Evolutionary conservation across 30 jellyfish, hydroid and myxozoan species (phyloP).

Genomic region (Catostylus mosaicus): DNA sequence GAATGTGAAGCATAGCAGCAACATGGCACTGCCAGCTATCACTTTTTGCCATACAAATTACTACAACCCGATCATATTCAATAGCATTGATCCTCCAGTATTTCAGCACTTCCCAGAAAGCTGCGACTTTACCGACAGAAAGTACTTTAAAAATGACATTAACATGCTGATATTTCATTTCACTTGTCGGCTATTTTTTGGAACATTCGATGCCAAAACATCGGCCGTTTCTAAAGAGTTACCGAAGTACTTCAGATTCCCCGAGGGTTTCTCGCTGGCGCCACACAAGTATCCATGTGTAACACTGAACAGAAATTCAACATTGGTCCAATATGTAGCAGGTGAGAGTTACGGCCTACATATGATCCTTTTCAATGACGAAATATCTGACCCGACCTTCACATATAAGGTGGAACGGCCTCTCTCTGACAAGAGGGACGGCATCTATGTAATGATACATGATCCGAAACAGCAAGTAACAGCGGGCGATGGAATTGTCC

Average conservation of each 20-base stretch:
- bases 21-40: conserved; percentile 33
- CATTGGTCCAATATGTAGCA: conserved; percentile 10
- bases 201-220: background rate
- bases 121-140: conserved; percentile 21
- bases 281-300: conserved; percentile 24
- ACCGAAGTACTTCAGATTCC: conserved; percentile 12
- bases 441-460: background rate
- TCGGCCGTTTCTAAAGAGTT: background rate
- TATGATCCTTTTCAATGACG: conserved; percentile 38
- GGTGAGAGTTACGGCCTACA: conserved; percentile 19
- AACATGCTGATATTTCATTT: background rate
- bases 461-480: conserved; percentile 1
- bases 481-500: background rate
- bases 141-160: conserved; percentile 11
- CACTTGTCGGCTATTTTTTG: conserved; percentile 31
- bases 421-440: background rate
- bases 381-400: background rate
- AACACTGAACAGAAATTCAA: conserved; percentile 37
- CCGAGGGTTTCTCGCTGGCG: conserved; percentile 8
- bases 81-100: background rate
- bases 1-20: background rate
- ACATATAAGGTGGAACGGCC: background rate
- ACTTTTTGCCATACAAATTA: conserved; percentile 57
- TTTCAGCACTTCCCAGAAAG: conserved; percentile 30
- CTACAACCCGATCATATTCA: background rate